Conservation (phyloP, 2,797 vertebrate species). For the Pteropus rufus region DNA sequence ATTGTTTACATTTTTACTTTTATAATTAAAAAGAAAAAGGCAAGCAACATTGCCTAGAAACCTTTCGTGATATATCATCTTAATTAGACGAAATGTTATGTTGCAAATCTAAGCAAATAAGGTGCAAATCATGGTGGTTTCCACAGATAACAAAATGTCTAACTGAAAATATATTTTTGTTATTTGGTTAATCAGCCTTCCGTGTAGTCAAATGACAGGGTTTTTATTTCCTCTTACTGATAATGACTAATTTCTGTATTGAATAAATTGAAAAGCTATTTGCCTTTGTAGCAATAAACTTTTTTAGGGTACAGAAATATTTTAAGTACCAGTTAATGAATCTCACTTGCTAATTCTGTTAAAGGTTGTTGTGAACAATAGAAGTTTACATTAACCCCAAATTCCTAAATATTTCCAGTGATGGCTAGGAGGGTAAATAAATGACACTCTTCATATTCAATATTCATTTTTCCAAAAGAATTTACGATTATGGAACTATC, state of each 20-base stretch:
- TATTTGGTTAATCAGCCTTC: background rate
- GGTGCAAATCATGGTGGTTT: background rate
- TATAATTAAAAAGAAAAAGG: background rate
- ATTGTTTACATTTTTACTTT: background rate
- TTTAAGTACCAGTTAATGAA: background rate
- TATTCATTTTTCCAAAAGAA: background rate
- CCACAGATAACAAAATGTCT: background rate
- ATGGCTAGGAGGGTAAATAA: background rate
- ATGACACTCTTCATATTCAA: background rate
- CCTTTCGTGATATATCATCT: background rate
- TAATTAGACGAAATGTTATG: background rate
- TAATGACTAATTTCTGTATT: background rate
- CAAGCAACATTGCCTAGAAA: background rate
- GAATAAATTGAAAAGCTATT: background rate
- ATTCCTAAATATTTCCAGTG: background rate
- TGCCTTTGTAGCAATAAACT: background rate
- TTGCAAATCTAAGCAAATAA: background rate
- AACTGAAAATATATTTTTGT: background rate
- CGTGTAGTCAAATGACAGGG: background rate
- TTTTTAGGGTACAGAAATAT: background rate
- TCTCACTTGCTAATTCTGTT: slow-evolving; percentile 18
- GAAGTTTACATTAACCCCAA: background rate
- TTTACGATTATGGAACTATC: background rate
- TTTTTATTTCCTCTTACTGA: background rate
- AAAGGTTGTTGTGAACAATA: background rate